A percentile compares a stretch with the other conserved stretches of the same genome.
These are phyloP conservation scores for Phalacrocorax aristotelis DNA, from an alignment of 2,113 vertebrate species.

Conservation along the genomic window DNA sequence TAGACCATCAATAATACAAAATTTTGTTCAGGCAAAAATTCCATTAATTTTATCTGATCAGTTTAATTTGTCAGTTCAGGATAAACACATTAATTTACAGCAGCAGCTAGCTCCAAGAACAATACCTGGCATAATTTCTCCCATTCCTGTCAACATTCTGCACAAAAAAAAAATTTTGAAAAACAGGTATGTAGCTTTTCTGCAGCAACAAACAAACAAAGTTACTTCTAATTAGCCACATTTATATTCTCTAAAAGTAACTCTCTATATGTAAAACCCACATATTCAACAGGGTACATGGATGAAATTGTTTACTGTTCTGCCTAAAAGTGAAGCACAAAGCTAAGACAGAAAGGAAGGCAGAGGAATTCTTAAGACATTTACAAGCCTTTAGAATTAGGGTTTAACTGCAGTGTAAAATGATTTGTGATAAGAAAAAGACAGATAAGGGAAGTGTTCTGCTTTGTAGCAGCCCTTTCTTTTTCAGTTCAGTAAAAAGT, in stretches of 20 bases:
- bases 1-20: not conserved
- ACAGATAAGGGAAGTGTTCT: not conserved
- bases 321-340: not conserved
- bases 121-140: not conserved
- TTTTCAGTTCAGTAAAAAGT: not conserved
- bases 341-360: not conserved
- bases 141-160: fast-evolving
- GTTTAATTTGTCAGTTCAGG: not conserved
- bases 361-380: not conserved
- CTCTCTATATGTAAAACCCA: not conserved
- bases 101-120: not conserved
- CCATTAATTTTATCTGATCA: not conserved
- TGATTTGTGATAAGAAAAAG: not conserved
- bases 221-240: not conserved
- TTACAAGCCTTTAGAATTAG: not conserved
- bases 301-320: not conserved
- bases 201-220: not conserved
- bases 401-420: not conserved
- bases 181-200: not conserved
- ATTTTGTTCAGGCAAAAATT: not conserved
- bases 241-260: not conserved
- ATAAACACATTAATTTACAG: not conserved
- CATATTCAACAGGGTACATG: not conserved
- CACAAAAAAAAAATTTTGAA: fast-evolving
- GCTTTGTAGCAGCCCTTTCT: not conserved